Percentiles rank a stretch among this genome's conserved stretches.
Evolutionary conservation across 2,113 vertebrate species (phyloP).

Genomic region (Chionis minor): DNA sequence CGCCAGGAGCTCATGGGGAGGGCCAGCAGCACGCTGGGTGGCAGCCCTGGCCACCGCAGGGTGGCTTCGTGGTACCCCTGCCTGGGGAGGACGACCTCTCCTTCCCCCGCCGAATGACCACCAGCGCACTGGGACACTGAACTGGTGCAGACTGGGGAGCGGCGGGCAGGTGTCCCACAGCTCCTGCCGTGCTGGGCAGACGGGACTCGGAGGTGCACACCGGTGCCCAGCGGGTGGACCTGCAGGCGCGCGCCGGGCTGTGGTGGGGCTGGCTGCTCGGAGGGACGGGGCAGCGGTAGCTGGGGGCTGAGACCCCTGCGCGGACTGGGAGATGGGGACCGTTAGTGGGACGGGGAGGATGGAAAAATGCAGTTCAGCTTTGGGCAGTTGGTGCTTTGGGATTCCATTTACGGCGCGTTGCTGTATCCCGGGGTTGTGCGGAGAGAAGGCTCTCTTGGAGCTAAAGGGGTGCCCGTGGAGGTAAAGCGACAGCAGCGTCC

Average conservation of each 20-base stretch:
- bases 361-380: not conserved
- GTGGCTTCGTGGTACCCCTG: not conserved
- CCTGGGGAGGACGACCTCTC: not conserved
- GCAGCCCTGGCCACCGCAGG: not conserved
- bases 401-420: rapidly evolving
- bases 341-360: not conserved
- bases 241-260: not conserved
- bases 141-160: not conserved
- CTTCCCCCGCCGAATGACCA: not conserved
- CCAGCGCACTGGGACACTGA: not conserved
- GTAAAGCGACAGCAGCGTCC: rapidly evolving
- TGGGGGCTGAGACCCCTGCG: not conserved
- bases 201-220: rapidly evolving
- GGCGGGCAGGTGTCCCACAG: not conserved
- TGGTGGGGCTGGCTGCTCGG: not conserved
- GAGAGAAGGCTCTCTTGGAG: not conserved
- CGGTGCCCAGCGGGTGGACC: not conserved
- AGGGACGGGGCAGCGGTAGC: not conserved
- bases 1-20: not conserved
- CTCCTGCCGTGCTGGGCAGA: rapidly evolving
- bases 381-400: not conserved
- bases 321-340: no score
- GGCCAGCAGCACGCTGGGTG: not conserved
- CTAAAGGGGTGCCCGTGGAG: no score
- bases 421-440: rapidly evolving